These are phyloP conservation scores for Epinotia nisella DNA, from an alignment of 2,888 invertebrate species.

Conservation along the genomic window DNA sequence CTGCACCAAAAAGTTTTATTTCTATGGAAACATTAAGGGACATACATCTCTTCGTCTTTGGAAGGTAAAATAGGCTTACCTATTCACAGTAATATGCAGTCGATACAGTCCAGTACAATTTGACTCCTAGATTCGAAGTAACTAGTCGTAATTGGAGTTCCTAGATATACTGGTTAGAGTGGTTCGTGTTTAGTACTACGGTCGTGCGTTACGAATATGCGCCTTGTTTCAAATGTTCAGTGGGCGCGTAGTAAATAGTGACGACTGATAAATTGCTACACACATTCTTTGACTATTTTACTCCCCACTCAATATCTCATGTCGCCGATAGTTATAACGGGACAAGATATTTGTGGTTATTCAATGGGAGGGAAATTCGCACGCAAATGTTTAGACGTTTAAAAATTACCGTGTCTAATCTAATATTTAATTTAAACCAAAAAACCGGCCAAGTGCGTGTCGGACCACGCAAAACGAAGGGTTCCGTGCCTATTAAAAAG, in stretches of 20 bases:
- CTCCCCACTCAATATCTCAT: conserved; percentile 25
- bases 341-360: background rate
- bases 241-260: conserved; percentile 8
- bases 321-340: background rate
- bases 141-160: background rate
- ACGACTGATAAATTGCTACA: conserved; percentile 29
- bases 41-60: background rate
- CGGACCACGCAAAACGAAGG: too few species aligned
- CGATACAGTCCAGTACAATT: background rate
- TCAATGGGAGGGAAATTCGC: background rate
- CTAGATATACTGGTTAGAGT: background rate
- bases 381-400: background rate
- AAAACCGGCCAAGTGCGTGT: too few species aligned
- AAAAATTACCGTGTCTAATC: background rate
- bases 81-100: background rate
- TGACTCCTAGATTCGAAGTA: background rate
- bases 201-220: background rate
- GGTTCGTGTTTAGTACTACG: background rate
- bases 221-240: background rate
- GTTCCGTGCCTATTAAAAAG: too few species aligned
- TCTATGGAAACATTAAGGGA: background rate
- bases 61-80: too few species aligned
- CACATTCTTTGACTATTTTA: conserved; percentile 30
- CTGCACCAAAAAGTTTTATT: background rate
- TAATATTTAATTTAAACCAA: too few species aligned